These are phyloP conservation scores for Drosophila varians DNA, from an alignment of 1,140 invertebrate species.

Conservation along the genomic window DNA sequence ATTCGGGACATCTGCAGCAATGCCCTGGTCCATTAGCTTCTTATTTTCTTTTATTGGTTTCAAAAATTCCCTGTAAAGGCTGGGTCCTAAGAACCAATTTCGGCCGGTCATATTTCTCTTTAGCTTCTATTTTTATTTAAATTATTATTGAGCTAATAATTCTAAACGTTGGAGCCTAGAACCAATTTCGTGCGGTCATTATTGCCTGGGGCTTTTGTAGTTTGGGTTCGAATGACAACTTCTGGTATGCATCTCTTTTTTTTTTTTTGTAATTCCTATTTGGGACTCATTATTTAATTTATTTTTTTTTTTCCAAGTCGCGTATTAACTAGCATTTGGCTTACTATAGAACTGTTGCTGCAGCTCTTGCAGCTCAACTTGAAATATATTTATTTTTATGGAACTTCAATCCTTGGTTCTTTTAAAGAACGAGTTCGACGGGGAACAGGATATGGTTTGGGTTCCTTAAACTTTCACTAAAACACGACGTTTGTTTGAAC, in stretches of 20 bases:
- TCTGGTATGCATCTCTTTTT: neutral
- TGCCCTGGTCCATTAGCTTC: neutral
- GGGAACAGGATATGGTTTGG: no score
- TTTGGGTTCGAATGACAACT: neutral
- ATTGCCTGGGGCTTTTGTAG: neutral
- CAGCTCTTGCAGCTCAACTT: neutral
- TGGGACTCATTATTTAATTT: neutral
- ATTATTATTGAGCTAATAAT: neutral
- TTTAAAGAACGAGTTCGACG: no score
- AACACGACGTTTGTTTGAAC: no score
- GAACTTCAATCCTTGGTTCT: no score
- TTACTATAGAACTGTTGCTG: neutral
- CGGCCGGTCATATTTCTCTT: neutral
- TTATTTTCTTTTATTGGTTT: neutral
- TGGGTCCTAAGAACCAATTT: neutral
- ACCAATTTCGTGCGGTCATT: slow-evolving; percentile 44
- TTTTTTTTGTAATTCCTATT: neutral
- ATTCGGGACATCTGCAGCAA: neutral
- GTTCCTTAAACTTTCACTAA: no score
- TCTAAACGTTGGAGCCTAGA: neutral
- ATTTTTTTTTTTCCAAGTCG: no score
- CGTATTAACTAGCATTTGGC: no score
- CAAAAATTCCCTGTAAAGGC: no score
- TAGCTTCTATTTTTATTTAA: neutral
- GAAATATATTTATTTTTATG: no score